These are phyloP conservation scores for Pipistrellus pipistrellus DNA, from an alignment of 2,797 vertebrate genomes.

Conservation along the genomic window DNA sequence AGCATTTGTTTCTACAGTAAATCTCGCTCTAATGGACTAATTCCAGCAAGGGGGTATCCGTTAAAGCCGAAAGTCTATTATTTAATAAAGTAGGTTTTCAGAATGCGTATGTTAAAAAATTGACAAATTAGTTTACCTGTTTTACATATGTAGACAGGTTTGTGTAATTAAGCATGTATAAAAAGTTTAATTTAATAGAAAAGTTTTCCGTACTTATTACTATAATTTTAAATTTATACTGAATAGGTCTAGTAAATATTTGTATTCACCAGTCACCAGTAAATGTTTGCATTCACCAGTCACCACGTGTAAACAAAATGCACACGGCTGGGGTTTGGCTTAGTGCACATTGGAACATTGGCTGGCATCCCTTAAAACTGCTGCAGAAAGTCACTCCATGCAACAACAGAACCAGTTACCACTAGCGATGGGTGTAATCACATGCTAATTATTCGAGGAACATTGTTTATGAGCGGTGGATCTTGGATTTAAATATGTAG, in stretches of 20 bases:
- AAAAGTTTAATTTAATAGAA: neutral
- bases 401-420: neutral
- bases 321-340: neutral
- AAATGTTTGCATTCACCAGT: neutral
- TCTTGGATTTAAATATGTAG: neutral
- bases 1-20: conserved; percentile 58
- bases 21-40: neutral
- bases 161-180: neutral
- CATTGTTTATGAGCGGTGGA: neutral
- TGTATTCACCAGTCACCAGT: neutral
- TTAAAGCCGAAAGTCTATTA: neutral
- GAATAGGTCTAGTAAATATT: neutral
- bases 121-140: neutral
- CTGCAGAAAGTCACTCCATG: neutral
- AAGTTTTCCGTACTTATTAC: neutral
- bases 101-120: neutral
- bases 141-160: neutral
- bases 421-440: neutral
- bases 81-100: neutral
- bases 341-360: neutral
- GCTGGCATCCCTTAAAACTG: neutral
- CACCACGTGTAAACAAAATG: neutral
- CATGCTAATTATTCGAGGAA: neutral
- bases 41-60: neutral
- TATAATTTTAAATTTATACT: neutral